Percentiles rank a stretch among this genome's conserved stretches.
These are phyloP conservation scores for Meganola albula DNA, from an alignment of 2,888 invertebrate species.

Conservation along the genomic window DNA sequence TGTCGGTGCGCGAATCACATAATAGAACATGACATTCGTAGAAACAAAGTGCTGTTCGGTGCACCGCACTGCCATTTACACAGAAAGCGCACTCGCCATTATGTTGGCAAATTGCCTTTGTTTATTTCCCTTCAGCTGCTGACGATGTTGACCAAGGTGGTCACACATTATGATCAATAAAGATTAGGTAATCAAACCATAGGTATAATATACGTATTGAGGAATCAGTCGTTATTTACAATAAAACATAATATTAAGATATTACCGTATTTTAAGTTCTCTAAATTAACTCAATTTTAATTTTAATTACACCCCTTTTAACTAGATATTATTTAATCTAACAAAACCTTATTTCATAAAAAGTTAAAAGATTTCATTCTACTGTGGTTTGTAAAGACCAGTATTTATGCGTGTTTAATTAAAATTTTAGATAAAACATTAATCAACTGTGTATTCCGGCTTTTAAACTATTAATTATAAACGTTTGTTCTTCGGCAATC, in stretches of 20 bases:
- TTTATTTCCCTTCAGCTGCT: conserved; percentile 38
- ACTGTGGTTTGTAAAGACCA: too few relatives aligned
- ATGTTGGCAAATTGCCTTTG: conserved; percentile 40
- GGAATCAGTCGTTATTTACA: too few relatives aligned
- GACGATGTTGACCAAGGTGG: conserved; percentile 15
- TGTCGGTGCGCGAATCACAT: conserved; percentile 48
- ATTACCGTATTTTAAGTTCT: too few relatives aligned
- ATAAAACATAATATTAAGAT: too few relatives aligned
- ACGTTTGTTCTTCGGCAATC: conserved; percentile 16
- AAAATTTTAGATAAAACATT: background rate
- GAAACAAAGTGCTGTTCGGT: conserved; percentile 47
- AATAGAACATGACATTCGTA: conserved; percentile 42
- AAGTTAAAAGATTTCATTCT: too few relatives aligned
- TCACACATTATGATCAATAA: conserved; percentile 26
- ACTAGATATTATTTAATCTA: too few relatives aligned
- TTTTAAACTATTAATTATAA: conserved; percentile 22
- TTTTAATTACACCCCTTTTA: too few relatives aligned
- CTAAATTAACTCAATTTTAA: too few relatives aligned
- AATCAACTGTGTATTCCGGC: conserved; percentile 2
- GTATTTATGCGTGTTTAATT: too few relatives aligned
- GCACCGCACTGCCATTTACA: conserved; percentile 40
- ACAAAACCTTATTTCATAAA: too few relatives aligned
- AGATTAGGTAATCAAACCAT: too few relatives aligned
- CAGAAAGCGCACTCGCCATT: conserved; percentile 40
- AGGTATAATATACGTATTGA: too few relatives aligned